A percentile compares a stretch with the other conserved stretches of the same genome.
phyloP scores from a whole-genome alignment of 2,888 invertebrate species.

The Rhingia campestris region DNA sequence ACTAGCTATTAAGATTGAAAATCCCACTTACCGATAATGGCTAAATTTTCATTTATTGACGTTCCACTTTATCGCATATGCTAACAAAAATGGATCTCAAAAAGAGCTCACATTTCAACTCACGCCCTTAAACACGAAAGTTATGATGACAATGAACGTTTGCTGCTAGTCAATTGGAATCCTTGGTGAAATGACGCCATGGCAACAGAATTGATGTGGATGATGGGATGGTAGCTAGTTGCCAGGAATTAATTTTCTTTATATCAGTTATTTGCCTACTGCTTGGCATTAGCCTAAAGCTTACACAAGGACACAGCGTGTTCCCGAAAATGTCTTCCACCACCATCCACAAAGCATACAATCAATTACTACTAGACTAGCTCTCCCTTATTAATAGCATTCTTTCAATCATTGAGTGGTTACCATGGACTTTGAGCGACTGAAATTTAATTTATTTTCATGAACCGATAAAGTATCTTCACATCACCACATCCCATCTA shows the following conservation, averaged over 20 bases:
- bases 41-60: too few species aligned
- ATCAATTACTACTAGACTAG: slow-evolving; percentile 16
- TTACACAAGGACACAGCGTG: neutral
- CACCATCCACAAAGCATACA: slow-evolving; percentile 3
- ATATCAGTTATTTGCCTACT: neutral
- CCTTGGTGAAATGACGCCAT: slow-evolving; percentile 26
- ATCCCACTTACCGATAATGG: too few species aligned
- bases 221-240: slow-evolving; percentile 16
- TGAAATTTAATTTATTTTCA: slow-evolving; percentile 11
- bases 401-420: slow-evolving; percentile 20
- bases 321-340: neutral
- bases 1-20: too few species aligned
- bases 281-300: slow-evolving; percentile 5
- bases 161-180: neutral
- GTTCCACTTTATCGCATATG: too few species aligned
- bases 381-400: neutral
- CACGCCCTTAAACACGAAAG: slow-evolving; percentile 42
- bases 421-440: slow-evolving; percentile 1
- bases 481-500: neutral
- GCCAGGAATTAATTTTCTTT: slow-evolving; percentile 19
- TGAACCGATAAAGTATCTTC: slow-evolving; percentile 2
- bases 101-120: slow-evolving; percentile 23
- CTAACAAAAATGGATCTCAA: too few species aligned
- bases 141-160: neutral
- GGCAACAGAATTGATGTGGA: slow-evolving; percentile 14